These are phyloP conservation scores for Dipodomys ordii DNA, from an alignment of 2,113 vertebrate genomes.

Conservation along the genomic window DNA sequence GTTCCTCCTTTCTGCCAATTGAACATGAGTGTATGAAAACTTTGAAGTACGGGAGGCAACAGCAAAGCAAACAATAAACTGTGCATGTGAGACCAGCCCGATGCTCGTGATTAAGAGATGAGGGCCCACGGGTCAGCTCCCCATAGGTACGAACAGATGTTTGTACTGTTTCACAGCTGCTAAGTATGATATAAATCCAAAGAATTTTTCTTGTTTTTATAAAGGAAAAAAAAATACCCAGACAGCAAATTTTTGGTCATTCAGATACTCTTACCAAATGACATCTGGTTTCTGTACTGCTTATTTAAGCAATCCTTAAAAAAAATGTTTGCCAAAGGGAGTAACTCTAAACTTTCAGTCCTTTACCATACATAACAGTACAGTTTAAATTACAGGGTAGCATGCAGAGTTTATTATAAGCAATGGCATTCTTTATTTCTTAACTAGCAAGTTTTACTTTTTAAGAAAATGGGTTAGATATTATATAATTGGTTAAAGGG, in stretches of 20 bases:
- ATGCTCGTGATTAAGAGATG: slow-evolving; percentile 88
- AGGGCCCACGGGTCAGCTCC: slow-evolving; percentile 87
- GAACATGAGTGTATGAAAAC: slow-evolving; percentile 80
- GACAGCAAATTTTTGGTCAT: slow-evolving; percentile 92
- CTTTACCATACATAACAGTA: slow-evolving; percentile 88
- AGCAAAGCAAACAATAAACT: slow-evolving; percentile 88
- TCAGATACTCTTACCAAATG: slow-evolving; percentile 91
- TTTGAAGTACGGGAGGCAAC: slow-evolving; percentile 87
- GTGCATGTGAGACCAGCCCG: slow-evolving; percentile 85
- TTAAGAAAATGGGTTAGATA: slow-evolving; percentile 89
- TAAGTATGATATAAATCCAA: slow-evolving; percentile 95
- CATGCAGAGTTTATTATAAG: slow-evolving; percentile 89
- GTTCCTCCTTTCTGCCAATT: slow-evolving; percentile 76
- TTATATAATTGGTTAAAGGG: slow-evolving; percentile 88
- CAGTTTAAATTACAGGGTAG: slow-evolving; percentile 89
- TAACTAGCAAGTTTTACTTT: slow-evolving; percentile 85
- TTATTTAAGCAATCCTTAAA: slow-evolving; percentile 92
- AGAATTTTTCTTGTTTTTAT: slow-evolving; percentile 93
- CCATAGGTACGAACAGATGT: slow-evolving; percentile 92
- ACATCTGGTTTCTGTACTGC: slow-evolving; percentile 93
- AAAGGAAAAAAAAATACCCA: slow-evolving; percentile 90
- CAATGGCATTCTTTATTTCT: slow-evolving; percentile 85
- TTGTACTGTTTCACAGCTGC: slow-evolving; percentile 91
- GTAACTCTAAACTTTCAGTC: slow-evolving; percentile 90
- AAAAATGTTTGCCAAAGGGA: slow-evolving; percentile 91